Evolutionary conservation across 2,113 vertebrate genomes (phyloP), one percentile per base, ranked within the genome.

Genomic region (Lagenorhynchus albirostris): DNA sequence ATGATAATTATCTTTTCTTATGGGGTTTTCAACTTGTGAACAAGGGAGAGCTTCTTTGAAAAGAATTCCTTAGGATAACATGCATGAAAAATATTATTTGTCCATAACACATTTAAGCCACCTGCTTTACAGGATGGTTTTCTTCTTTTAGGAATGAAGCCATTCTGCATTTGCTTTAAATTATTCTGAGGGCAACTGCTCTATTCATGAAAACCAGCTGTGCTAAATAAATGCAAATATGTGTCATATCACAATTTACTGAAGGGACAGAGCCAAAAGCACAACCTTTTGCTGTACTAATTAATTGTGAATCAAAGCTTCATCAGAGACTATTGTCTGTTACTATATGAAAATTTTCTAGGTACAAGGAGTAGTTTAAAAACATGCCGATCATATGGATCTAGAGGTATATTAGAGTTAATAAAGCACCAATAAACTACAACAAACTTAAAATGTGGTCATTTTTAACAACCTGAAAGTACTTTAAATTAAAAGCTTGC

Each of bases 281-380:
- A 97, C 86, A 97, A 85, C 87, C 91, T 84, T 80, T 97, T 97
- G 88, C 58, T 97, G 38, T 88, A 58, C 81, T 97, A 97, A 98
- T 97, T 98, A 98, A 97, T 93, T 95, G 88, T 92, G 50, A 96
- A 92, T 95, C 89, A 81, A 96, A 79, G 36, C n/a, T 97, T 98
- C 95, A 96, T 98, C 94, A 98, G 93, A 87, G 76, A 44, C 83
- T 87, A 97, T 98, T 97, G 93, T 98, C 67, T 70, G 58, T 47
- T 96, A 73, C 94, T 96, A 21, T 88, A 33, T 87, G n/a, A 93
- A 60, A 91, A 85, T 93, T n/a, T 90, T 96, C 91, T 89, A 92
- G 90, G 60, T 94, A 96, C n/a, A 38, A 74, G 81, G 5, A 73
- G 84, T 63, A 95, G 91, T 93, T 97, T 70, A 95, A 68, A 68